Percentiles rank a stretch among this genome's conserved stretches.
Conservation (phyloP, 2,888 invertebrate genomes). For the Drosophila vallismaia region DNA sequence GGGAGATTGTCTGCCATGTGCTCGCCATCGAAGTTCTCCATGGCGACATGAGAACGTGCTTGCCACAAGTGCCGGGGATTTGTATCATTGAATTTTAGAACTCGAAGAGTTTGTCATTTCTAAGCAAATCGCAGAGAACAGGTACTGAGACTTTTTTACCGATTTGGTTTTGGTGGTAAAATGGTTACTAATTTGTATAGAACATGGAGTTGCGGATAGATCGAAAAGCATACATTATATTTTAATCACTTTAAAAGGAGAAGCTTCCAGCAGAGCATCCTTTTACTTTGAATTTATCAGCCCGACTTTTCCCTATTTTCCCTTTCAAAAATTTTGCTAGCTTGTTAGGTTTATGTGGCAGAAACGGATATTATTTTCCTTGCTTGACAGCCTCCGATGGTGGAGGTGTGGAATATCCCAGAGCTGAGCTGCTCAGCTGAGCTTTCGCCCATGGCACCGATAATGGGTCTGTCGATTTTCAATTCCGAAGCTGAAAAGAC, state of each 20-base stretch:
- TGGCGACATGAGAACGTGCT: slow-evolving; percentile 40
- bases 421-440: slow-evolving; percentile 1
- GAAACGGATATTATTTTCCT: slow-evolving; percentile 51
- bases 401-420: background rate
- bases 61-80: slow-evolving; percentile 38
- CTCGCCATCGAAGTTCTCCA: slow-evolving; percentile 15
- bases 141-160: background rate
- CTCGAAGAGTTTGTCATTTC: background rate
- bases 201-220: background rate
- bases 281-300: background rate
- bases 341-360: slow-evolving; percentile 35
- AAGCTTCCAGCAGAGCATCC: background rate
- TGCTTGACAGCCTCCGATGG: slow-evolving; percentile 21
- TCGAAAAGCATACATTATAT: background rate
- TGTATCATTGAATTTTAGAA: slow-evolving; percentile 19
- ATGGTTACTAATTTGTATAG: background rate
- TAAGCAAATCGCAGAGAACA: background rate
- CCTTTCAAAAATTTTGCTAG: slow-evolving; percentile 37
- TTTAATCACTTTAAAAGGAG: background rate
- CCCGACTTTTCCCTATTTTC: background rate
- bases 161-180: background rate
- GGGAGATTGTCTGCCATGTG: slow-evolving; percentile 28
- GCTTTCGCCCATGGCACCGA: slow-evolving; percentile 12
- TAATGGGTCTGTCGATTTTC: slow-evolving; percentile 5
- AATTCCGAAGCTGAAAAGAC: slow-evolving; percentile 7